Conservation (phyloP, 2,888 invertebrate genomes). For the Antheraea assamensis region DNA sequence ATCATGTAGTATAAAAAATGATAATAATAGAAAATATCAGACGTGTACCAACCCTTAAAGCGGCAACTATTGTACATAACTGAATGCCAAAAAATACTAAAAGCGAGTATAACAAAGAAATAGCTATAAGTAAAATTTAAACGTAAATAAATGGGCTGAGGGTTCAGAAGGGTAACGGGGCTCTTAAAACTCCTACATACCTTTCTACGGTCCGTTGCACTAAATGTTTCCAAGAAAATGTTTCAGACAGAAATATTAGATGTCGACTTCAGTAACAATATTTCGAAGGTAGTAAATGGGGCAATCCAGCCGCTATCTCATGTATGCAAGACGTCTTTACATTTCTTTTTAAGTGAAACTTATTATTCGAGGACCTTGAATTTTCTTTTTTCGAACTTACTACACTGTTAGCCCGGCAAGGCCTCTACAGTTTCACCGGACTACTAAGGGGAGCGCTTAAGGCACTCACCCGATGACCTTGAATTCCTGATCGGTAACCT, state of each 20-base stretch:
- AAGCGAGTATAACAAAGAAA: slow-evolving; percentile 7
- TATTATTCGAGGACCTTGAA: too few species aligned
- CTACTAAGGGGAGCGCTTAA: too few species aligned
- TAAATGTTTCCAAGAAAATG: slow-evolving; percentile 19
- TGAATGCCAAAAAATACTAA: not conserved
- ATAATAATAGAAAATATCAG: too few species aligned
- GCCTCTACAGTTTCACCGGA: too few species aligned
- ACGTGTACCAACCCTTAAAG: not conserved
- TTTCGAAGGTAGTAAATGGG: not conserved
- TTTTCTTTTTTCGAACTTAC: too few species aligned
- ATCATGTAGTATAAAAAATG: too few species aligned
- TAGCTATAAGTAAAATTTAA: slow-evolving; percentile 16
- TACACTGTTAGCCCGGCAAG: too few species aligned
- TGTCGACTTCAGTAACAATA: not conserved
- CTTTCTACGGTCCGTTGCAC: slow-evolving; percentile 20
- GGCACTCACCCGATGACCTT: too few species aligned
- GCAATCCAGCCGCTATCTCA: not conserved
- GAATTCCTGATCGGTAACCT: too few species aligned
- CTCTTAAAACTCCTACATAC: slow-evolving; percentile 16
- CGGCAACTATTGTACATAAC: not conserved
- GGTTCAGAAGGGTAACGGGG: slow-evolving; percentile 17
- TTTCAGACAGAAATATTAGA: slow-evolving; percentile 3
- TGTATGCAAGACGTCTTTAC: not conserved
- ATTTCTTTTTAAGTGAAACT: not conserved
- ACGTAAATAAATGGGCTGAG: slow-evolving; percentile 18